Base-by-base conservation (phyloP, 1,140 invertebrate species). In the Heliconius hewitsoni region DNA sequence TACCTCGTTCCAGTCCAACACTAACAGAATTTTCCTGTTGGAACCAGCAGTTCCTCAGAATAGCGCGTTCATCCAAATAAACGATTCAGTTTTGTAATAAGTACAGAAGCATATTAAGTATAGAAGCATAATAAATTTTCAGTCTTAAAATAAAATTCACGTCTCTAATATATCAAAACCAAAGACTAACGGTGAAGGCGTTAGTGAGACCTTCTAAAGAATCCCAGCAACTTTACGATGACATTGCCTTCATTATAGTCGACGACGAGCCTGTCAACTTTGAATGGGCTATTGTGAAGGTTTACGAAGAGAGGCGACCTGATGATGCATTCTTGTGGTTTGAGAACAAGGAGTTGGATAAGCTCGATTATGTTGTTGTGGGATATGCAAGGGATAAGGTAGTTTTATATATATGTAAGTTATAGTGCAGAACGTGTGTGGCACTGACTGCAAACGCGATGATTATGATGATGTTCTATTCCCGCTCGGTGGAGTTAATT, bases 231-330 rank as follows among this genome's bases (percentile, higher is more conserved):
- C 55, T 76, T 0, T 91, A 83, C 60, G 91, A 92, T 37, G 90
- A 92, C 74, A 87, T 91, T 3, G 91, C 87, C 0, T 86, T 91
- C 46, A 86, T 92, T 66, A 77, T 91, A 0, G 86, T 90, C 1
- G 75, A 86, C 1, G 78, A 77, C 30, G 79, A 73, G 1, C 76
- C 57, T 23, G 37, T 74, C 1, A 79, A 52, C 18, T 52, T 55
- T 0, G 23, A 57, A 5, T 90, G 89, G 89, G 9, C 30, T 1
- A 80, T 70, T 0, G 81, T 9, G 27, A 83, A 52, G 50, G 27
- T 85, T 3, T 86, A 86, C 19, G 60, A 82, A 23, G 8, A 70
- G 0, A 88, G 86, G 27, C 84, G 90, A 37, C 89, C 91, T 1
- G 90, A 90, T 42, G 74, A 81, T 16, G 19, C 37, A 0, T 92